phyloP scores from a whole-genome alignment of 1,140 invertebrate species.

The Cyclina sinensis region DNA sequence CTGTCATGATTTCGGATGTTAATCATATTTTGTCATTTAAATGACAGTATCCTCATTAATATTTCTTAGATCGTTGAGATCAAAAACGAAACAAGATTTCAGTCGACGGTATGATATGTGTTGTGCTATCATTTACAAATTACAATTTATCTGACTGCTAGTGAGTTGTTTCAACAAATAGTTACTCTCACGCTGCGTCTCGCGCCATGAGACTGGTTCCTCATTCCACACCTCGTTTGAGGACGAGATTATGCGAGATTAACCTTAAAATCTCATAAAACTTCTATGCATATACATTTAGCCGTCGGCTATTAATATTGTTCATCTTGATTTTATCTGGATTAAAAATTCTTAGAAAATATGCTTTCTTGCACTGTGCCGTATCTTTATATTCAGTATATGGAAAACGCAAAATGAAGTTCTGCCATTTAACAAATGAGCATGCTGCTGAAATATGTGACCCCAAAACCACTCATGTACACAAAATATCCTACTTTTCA shows the following conservation, averaged over 20 bases:
- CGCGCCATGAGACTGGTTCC: conserved; percentile 19
- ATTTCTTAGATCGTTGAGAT: conserved; percentile 5
- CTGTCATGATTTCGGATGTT: neutral
- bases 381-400: no score
- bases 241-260: conserved; percentile 50
- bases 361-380: no score
- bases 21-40: conserved; percentile 20
- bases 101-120: neutral
- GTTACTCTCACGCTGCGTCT: conserved; percentile 34
- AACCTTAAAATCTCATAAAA: conserved; percentile 25
- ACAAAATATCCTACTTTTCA: no score
- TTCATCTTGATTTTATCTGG: no score
- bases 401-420: no score
- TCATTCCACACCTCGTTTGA: conserved; percentile 43
- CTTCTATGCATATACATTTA: neutral
- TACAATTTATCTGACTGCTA: conserved; percentile 52
- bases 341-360: no score
- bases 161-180: conserved; percentile 45
- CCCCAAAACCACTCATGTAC: no score
- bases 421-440: no score
- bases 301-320: no score
- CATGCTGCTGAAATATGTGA: no score
- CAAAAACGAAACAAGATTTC: conserved; percentile 28
- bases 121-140: conserved; percentile 49
- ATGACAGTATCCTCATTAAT: conserved; percentile 34